These are phyloP conservation scores for Platycercus adscitus DNA, from an alignment of 2,113 vertebrate species.

Conservation along the genomic window DNA sequence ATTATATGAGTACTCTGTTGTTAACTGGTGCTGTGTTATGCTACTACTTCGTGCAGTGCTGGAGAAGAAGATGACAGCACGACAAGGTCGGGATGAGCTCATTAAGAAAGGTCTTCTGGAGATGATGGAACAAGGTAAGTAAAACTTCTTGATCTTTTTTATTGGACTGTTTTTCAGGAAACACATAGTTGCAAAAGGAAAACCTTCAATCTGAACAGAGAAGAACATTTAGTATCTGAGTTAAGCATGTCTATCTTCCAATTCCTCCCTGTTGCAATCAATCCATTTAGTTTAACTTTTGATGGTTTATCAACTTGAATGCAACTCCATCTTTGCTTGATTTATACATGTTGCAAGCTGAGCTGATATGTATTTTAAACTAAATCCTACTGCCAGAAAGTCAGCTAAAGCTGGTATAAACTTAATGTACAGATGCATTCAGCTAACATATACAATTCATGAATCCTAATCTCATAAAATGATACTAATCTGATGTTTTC, in stretches of 20 bases:
- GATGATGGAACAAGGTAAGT: conserved; percentile 85
- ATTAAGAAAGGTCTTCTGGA: conserved; percentile 86
- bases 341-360: neutral
- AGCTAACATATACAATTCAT: neutral
- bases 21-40: conserved; percentile 35
- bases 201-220: neutral
- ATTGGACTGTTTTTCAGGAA: neutral
- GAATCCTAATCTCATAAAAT: neutral
- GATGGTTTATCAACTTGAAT: neutral
- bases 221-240: neutral
- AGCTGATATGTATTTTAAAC: neutral
- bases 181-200: neutral
- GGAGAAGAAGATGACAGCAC: conserved; percentile 87
- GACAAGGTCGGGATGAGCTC: conserved; percentile 85
- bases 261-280: neutral
- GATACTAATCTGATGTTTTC: neutral
- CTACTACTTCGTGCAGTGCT: conserved; percentile 68
- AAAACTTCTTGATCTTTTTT: neutral
- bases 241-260: neutral
- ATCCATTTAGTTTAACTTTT: neutral
- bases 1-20: neutral
- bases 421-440: neutral
- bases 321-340: neutral
- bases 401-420: neutral
- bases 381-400: conserved; percentile 4